Evolutionary conservation across 2,888 invertebrate species (phyloP).

Genomic region (Globia sparganii): DNA sequence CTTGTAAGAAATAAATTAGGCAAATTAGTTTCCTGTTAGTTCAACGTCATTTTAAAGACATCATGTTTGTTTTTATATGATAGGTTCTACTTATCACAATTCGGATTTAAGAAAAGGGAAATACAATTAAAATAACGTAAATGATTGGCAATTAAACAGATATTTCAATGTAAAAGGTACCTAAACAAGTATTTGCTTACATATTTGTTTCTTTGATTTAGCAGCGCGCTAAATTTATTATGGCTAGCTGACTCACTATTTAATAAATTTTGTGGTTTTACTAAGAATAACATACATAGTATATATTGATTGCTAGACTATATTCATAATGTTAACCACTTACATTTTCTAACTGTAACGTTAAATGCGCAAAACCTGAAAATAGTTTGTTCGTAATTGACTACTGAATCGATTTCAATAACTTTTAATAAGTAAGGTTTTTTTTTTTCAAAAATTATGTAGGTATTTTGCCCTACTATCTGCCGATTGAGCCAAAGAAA

Average conservation of each 20-base stretch:
- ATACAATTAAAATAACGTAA: background rate
- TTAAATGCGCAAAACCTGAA: too few species aligned
- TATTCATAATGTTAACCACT: background rate
- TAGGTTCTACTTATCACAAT: background rate
- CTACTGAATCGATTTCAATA: too few species aligned
- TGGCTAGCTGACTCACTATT: background rate
- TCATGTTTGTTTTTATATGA: background rate
- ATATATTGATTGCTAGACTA: background rate
- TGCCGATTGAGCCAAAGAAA: too few species aligned
- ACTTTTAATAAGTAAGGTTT: too few species aligned
- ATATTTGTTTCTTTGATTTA: background rate
- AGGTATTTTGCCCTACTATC: too few species aligned
- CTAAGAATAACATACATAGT: background rate
- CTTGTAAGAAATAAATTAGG: conserved; percentile 6
- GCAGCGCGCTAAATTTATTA: background rate
- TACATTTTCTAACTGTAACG: background rate
- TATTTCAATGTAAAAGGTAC: background rate
- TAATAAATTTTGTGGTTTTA: conserved; percentile 17
- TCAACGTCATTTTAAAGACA: background rate
- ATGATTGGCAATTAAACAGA: background rate
- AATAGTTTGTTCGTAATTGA: too few species aligned
- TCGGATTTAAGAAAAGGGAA: background rate
- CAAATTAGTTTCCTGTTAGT: conserved; percentile 1
- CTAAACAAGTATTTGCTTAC: background rate
- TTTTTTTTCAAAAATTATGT: too few species aligned